Evolutionary conservation across 2,797 vertebrate species (phyloP), one percentile per base, ranked within the genome.

Genomic region (Sebastes cheni): DNA sequence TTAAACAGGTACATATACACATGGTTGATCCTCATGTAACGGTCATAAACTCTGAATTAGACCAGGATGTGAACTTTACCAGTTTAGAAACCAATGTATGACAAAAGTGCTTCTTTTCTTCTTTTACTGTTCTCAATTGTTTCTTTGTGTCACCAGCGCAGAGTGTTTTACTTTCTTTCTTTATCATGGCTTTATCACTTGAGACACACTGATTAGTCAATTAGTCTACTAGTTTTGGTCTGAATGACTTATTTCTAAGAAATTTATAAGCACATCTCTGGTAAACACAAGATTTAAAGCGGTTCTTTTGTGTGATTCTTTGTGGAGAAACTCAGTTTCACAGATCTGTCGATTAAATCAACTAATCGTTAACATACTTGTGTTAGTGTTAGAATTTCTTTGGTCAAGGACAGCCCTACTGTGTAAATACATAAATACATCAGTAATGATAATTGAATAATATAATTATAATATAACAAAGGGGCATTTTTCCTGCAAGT

Each of bases 1-100:
- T 96, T 99, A 80, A 99, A 97, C 97, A 99, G 99, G 99, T 99
- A 95, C 9, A 9, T 29, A 20, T 32, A 8, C 23, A 34, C 22
- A 65, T 10, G 32, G 39, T 59, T 54, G 27, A 32, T 71, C 11
- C n/a, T 71, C 42, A 30, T 72, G 75, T 77, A 20, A 60, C 11
- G 54, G 34, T 64, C 11, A 42, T n/a, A 12, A 72, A 71, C 39
- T 39, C 8, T 50, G 13, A 74, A 65, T 80, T 60, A 61, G n/a
- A 7, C 27, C 7, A 42, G 23, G 67, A 59, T 54, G 18, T 16
- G 3, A 42, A 46, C 8, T 62, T 71, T 25, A 59, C 5, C 30
- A n/a, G 6, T 55, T 58, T 30, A 11, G 67, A 52, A 27, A 60
- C 1, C 4, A 54, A 3, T 18, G 3, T 16, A 10, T 14, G 12